Evolutionary conservation across 2,888 invertebrate species (phyloP).

Genomic region (Artemia sinica): DNA sequence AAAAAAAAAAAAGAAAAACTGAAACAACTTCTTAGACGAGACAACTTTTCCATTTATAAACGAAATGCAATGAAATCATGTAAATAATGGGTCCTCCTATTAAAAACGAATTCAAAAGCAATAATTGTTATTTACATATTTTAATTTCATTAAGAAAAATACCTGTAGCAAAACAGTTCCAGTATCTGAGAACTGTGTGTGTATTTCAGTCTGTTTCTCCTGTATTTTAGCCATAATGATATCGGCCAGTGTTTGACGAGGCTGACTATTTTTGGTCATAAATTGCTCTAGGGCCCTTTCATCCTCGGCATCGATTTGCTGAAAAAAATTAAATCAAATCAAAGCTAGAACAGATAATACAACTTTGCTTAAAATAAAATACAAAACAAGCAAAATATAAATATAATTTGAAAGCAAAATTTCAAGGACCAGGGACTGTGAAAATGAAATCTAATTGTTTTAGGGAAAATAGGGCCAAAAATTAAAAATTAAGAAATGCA

Average conservation of each 20-base stretch:
- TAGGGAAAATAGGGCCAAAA: no score
- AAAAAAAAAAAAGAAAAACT: no score
- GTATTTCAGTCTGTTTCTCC: slow-evolving; percentile 76
- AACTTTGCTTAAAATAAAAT: background rate
- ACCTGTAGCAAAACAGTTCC: slow-evolving; percentile 32
- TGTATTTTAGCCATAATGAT: slow-evolving; percentile 80
- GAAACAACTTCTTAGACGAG: no score
- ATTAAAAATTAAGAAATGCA: no score
- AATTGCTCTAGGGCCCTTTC: slow-evolving; percentile 71
- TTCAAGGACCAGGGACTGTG: no score
- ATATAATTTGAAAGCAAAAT: no score
- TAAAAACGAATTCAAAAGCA: slow-evolving; percentile 1
- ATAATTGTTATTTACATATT: slow-evolving; percentile 14
- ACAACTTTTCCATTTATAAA: slow-evolving; percentile 1
- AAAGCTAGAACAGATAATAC: background rate
- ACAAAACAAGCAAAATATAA: no score
- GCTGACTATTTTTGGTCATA: slow-evolving; percentile 44
- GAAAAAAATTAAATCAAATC: background rate
- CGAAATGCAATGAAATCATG: background rate
- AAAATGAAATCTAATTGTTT: no score
- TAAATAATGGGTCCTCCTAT: background rate
- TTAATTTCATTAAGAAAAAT: slow-evolving; percentile 4
- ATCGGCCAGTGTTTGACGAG: slow-evolving; percentile 61
- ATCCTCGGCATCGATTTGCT: slow-evolving; percentile 68
- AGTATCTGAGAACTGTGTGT: slow-evolving; percentile 63